Percentiles rank a stretch among this genome's conserved stretches.
Conservation (phyloP, 1,140 invertebrate species). For the Doryteuthis pealeii region DNA sequence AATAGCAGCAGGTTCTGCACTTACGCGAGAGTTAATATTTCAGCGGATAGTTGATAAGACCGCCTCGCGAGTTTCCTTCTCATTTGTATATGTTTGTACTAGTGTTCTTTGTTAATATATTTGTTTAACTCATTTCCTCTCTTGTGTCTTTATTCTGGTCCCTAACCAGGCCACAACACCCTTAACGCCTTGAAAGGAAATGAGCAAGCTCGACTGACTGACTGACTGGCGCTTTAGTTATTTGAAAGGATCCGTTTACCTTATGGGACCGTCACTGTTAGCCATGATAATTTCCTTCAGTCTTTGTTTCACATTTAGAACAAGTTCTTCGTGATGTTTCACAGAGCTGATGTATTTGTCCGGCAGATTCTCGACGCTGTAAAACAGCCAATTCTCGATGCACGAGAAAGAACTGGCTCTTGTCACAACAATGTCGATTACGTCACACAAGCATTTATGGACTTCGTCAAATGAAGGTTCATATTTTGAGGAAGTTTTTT, state of each 20-base stretch:
- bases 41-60: too few species aligned
- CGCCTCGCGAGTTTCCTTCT: too few species aligned
- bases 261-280: conserved; percentile 69
- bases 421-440: conserved; percentile 55
- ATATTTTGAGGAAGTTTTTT: conserved; percentile 44
- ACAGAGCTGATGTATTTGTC: conserved; percentile 43
- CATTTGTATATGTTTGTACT: too few species aligned
- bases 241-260: conserved; percentile 33
- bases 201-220: too few species aligned
- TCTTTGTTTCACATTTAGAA: conserved; percentile 53
- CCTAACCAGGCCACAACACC: too few species aligned
- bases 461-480: conserved; percentile 50
- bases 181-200: too few species aligned
- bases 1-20: too few species aligned
- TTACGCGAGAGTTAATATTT: too few species aligned
- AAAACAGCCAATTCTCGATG: conserved; percentile 53
- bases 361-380: conserved; percentile 46
- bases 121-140: too few species aligned
- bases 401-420: conserved; percentile 48
- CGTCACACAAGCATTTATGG: conserved; percentile 49
- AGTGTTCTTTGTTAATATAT: too few species aligned
- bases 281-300: conserved; percentile 63
- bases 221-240: too few species aligned
- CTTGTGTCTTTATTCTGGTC: too few species aligned
- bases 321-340: conserved; percentile 52